Base-by-base conservation (phyloP, 2,888 invertebrate species). In the Euzetes globulus region DNA sequence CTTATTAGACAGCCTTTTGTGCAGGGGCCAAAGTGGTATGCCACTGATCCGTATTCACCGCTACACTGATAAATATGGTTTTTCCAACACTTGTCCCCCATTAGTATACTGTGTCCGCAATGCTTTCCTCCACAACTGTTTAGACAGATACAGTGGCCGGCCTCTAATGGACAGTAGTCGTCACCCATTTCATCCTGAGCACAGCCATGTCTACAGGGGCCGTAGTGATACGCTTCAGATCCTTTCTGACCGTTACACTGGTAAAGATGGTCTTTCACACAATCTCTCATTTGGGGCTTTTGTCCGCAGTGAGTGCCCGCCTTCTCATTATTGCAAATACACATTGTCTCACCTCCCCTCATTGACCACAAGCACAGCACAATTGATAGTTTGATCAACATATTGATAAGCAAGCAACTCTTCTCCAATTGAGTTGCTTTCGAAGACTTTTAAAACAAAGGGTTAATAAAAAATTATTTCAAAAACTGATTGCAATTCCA, bases 21-120 rank as follows among this genome's bases (percentile, higher is more conserved):
- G 45, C 70, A 68, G 13, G 22, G 33, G 9, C 68, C 68, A 25
- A 22, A 68, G 22, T 19, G 41, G 15, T 41, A 11, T 6, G 41
- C 68, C 1, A 41, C 45, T 11, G 68, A 68, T 1, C 68, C 68
- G 15, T 70, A 22, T 1, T 3, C 15, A 1, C 70, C 70, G 47
- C 45, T n/a, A 27, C 70, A 70, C 17, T 70, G 25, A 47, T 70
- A 70, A 47, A 70, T 70, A 17, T 70, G 47, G 25, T 70, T 27
- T 11, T 17, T 2, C 1, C 25, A 2, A 17, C 47, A 70, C 13
- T 25, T 17, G 22, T 47, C 41, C 0, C 63, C 63, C 70, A 70
- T 47, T 47, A 70, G 25, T 22, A 25, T 47, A 22, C 70, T 70
- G 4, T 70, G 70, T 17, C 70, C 70, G 70, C 70, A 70, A 70